Base-by-base conservation (phyloP, 2,888 invertebrate species). In the Coleophora flavipennella region DNA sequence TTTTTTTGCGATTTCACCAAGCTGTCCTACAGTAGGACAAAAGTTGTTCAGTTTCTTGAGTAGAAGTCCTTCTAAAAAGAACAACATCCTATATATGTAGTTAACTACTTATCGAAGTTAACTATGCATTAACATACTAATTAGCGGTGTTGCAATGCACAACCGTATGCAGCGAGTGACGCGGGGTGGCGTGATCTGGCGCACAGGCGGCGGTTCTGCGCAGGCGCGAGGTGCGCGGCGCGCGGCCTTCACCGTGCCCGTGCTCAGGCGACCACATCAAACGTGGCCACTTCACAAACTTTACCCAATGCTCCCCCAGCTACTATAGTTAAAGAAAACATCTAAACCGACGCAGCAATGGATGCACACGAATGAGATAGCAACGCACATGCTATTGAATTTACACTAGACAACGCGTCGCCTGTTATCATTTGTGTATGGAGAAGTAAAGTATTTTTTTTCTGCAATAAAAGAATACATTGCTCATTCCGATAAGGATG, bases 171-270 rank as follows among this genome's bases (percentile, higher is more conserved):
- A 47, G 40, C 38, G 48, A 33, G 38, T 62, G 58, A 59, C 60
- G 63, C 48, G 38, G 39, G 45, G 46, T 71, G 67, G 69, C 70
- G 70, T 69, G 69, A 67, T 61, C 46, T 38, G 38, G 32, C 35
- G 49, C 53, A 50, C 49, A 48, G 50, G 46, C 51, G n/a, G n/a
- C n/a, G n/a, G n/a, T n/a, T n/a, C n/a, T n/a, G n/a, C n/a, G n/a
- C n/a, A n/a, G n/a, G n/a, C n/a, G n/a, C n/a, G n/a, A n/a, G n/a
- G n/a, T n/a, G n/a, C n/a, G n/a, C n/a, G n/a, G 53, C 53, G 55
- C 45, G 46, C 42, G 42, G 35, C 49, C 39, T 46, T 41, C 46
- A 46, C 35, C 20, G 35, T 28, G 11, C n/a, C 35, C 20, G 35
- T 28, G 11, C n/a, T 8, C 27, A 34, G 20, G 20, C 6, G 6